phyloP scores from a whole-genome alignment of 2,797 vertebrate genomes.

The Prunella strophiata region DNA sequence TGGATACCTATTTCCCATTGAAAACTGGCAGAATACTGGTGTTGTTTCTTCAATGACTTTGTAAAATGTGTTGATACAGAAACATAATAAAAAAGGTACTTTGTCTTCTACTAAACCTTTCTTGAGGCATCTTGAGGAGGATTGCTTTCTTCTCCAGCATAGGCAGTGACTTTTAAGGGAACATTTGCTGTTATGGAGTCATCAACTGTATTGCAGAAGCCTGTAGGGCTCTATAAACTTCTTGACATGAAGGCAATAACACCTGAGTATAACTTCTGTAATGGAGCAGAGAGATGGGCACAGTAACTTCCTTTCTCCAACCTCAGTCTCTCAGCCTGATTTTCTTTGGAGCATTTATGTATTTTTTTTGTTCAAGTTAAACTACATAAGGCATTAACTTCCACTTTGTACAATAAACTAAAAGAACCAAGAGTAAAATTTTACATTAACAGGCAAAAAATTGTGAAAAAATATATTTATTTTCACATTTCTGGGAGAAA shows the following conservation, averaged over 20 bases:
- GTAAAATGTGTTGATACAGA: neutral
- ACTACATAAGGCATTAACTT: neutral
- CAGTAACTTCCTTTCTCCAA: neutral
- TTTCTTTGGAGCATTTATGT: neutral
- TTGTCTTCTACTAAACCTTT: neutral
- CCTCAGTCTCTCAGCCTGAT: fast-evolving
- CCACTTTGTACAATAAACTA: neutral
- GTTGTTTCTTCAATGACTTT: neutral
- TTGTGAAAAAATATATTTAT: neutral
- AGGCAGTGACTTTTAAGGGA: neutral
- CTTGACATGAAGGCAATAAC: neutral
- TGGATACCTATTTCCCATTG: neutral
- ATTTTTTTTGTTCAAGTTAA: neutral
- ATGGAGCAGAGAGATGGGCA: neutral
- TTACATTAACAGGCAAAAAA: neutral
- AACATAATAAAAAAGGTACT: neutral
- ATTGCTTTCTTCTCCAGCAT: neutral
- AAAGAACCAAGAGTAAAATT: neutral
- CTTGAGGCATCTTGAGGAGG: neutral
- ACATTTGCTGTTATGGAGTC: neutral
- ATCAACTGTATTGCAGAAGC: neutral
- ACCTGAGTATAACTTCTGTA: neutral
- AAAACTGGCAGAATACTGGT: neutral
- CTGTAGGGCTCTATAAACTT: neutral
- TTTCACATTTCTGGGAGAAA: neutral